Evolutionary conservation across 2,888 invertebrate species (phyloP), one percentile per base, ranked within the genome.

Genomic region (Ichneumoninae sp.): DNA sequence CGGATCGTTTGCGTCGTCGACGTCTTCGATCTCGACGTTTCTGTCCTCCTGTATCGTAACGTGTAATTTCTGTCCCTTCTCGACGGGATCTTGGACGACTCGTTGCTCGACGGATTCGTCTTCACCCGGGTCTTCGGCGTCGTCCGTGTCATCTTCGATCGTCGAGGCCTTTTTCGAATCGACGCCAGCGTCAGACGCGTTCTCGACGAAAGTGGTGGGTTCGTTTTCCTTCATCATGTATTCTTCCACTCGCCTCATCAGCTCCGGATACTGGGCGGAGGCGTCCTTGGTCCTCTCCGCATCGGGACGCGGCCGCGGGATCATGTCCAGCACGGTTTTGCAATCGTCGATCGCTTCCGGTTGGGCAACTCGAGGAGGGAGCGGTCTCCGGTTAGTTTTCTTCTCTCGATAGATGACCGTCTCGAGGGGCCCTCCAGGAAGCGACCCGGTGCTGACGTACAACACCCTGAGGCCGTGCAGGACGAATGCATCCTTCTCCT

Each of bases 331-430:
- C 0, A 87, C 65, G 3, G 81, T 86, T 7, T 82, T 36, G 4
- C 83, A 84, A 3, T 89, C 66, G 40, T 87, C 80, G 13, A 74
- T 30, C 30, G 60, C 26, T 40, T 60, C 68, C 1, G 62, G 16
- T 30, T 72, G 60, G 1, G 40, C 40, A 19, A 22, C 36, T 69
- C 40, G 52, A 0, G 87, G 84, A 3, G 86, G 75, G 3, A 83
- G 82, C 10, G 93, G 93, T 77, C 93, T 88, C 0, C 92, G 90
- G 66, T 90, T 90, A 0, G 89, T 91, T 2, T 89, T 90, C 40
- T 90, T 91, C 5, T 89, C 91, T 0, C 93, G 87, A 84, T 90
- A 93, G 40, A 93, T 89, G 1, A 93, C 87, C n/a, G 86, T 88
- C 13, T 92, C 92, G 1, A 87, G 65, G 0, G 89, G 79, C 1